Conservation (phyloP, 1,140 invertebrate species). For the Nymphalis io region DNA sequence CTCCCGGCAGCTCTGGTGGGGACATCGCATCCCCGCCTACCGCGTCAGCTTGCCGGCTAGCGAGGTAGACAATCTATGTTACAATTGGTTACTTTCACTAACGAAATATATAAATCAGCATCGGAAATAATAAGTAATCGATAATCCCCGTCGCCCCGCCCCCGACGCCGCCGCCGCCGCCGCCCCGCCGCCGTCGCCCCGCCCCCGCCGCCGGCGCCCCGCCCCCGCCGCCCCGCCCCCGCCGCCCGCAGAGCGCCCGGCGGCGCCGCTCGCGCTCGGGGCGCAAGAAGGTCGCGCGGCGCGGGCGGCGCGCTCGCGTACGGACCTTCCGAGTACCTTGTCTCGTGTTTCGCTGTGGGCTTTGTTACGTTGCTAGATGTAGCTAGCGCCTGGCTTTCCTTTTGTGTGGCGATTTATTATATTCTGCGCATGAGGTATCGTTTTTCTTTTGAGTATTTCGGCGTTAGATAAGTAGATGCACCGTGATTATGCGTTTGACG, state of each 20-base stretch:
- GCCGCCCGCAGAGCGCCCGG: slow-evolving; percentile 37
- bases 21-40: slow-evolving; percentile 98
- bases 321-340: neutral
- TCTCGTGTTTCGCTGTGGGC: neutral
- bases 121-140: too few relatives aligned
- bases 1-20: slow-evolving; percentile 99
- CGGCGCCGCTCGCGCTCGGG: slow-evolving; percentile 57
- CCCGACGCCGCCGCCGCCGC: too few relatives aligned
- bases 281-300: slow-evolving; percentile 46
- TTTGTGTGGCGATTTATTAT: too few relatives aligned
- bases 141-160: too few relatives aligned
- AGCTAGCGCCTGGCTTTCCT: too few relatives aligned
- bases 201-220: too few relatives aligned
- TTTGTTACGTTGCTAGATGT: neutral
- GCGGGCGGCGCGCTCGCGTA: neutral
- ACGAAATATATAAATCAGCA: neutral
- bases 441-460: too few relatives aligned
- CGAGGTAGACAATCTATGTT: slow-evolving; percentile 25
- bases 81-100: neutral
- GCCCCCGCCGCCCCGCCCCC: too few relatives aligned
- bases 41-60: slow-evolving; percentile 83
- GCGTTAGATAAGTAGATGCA: too few relatives aligned
- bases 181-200: too few relatives aligned
- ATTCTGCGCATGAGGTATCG: too few relatives aligned
- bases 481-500: too few relatives aligned